phyloP scores from a whole-genome alignment of 2,888 invertebrate species.

The Hypomecis atomaria region DNA sequence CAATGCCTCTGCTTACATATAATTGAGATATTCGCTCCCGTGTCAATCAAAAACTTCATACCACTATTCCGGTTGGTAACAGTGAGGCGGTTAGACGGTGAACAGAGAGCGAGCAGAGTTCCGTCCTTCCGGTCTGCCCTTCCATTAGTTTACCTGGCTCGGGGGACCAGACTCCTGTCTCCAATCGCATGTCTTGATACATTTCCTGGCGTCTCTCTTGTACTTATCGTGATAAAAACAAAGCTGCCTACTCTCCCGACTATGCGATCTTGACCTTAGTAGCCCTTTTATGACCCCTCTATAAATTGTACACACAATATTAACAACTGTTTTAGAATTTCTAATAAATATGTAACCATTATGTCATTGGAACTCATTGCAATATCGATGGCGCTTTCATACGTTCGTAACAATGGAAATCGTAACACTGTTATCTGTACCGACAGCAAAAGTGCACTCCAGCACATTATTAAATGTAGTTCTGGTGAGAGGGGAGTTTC shows the following conservation, averaged over 20 bases:
- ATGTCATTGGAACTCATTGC: too few species aligned
- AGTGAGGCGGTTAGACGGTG: constrained; percentile 3
- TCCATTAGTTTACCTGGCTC: background rate
- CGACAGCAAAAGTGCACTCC: too few species aligned
- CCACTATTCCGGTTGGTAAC: background rate
- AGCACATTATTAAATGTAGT: too few species aligned
- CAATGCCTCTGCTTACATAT: background rate
- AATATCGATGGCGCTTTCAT: too few species aligned
- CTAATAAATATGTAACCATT: too few species aligned
- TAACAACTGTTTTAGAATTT: too few species aligned
- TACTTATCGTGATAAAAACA: background rate
- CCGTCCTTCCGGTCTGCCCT: background rate
- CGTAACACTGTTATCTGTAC: too few species aligned
- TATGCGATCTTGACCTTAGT: constrained; percentile 1
- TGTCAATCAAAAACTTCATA: constrained; percentile 2
- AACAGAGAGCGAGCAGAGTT: background rate
- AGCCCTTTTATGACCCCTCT: too few species aligned
- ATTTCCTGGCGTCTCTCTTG: background rate
- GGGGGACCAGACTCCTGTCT: background rate
- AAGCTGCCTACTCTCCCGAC: background rate
- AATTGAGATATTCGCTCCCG: background rate
- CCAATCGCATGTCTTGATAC: background rate
- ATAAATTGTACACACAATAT: too few species aligned
- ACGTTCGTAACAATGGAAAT: too few species aligned
- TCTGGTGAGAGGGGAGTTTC: too few species aligned